Evolutionary conservation across 2,888 invertebrate genomes (phyloP).

Genomic region (Leptodirus hochenwartii): DNA sequence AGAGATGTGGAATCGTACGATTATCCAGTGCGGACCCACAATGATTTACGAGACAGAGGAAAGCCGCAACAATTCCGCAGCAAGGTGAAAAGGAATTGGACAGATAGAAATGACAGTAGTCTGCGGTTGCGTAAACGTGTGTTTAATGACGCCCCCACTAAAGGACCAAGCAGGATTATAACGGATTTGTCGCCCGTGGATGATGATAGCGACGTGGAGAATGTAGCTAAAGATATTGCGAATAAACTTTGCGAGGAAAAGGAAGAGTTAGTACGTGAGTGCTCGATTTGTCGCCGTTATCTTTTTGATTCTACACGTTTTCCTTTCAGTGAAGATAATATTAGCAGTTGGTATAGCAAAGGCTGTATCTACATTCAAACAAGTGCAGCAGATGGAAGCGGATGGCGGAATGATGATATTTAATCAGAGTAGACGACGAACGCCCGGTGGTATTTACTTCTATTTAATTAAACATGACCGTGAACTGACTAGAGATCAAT

Average conservation of each 20-base stretch:
- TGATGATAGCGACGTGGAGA: constrained; percentile 33
- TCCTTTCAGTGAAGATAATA: constrained; percentile 47
- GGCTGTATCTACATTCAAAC: constrained; percentile 54
- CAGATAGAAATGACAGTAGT: constrained; percentile 37
- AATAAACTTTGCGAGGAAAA: constrained; percentile 57
- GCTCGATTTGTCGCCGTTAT: no score
- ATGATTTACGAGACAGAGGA: constrained; percentile 15
- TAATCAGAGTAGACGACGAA: constrained; percentile 65
- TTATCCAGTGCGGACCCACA: constrained; percentile 29
- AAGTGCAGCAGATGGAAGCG: constrained; percentile 66
- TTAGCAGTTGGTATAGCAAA: constrained; percentile 51
- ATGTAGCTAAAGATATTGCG: constrained; percentile 52
- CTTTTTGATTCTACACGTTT: no score
- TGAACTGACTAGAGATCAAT: constrained; percentile 44
- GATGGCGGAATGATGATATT: constrained; percentile 75
- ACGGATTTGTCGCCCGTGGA: constrained; percentile 35
- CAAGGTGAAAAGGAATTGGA: constrained; percentile 3
- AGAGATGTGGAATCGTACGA: constrained; percentile 61
- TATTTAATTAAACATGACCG: constrained; percentile 59
- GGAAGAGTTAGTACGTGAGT: constrained; percentile 50
- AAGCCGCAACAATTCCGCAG: neutral
- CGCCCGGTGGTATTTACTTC: constrained; percentile 73
- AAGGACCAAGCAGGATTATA: constrained; percentile 36
- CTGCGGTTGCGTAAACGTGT: constrained; percentile 32
- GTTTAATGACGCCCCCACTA: no score